Evolutionary conservation across 2,888 invertebrate species (phyloP).

Genomic region (Thymelicus sylvestris): DNA sequence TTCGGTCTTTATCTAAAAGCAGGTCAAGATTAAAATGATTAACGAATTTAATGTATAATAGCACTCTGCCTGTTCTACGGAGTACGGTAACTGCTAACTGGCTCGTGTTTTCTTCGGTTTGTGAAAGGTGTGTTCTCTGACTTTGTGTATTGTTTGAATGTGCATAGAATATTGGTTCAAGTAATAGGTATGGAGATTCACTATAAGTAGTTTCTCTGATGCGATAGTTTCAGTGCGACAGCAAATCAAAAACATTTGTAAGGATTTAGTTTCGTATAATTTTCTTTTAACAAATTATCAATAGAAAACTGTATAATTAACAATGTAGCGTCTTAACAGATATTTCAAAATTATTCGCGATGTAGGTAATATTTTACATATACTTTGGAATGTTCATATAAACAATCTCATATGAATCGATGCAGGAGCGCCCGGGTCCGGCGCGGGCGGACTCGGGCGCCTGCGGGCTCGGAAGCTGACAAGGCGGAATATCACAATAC

Average conservation of each 20-base stretch:
- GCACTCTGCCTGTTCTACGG: slow-evolving; percentile 8
- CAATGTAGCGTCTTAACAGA: slow-evolving; percentile 84
- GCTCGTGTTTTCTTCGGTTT: background rate
- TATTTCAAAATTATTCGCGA: slow-evolving; percentile 83
- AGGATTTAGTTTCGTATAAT: slow-evolving; percentile 85
- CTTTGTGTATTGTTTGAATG: background rate
- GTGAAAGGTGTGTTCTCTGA: background rate
- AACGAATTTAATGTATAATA: slow-evolving; percentile 39
- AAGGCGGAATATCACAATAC: slow-evolving; percentile 42
- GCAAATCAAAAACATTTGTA: slow-evolving; percentile 66
- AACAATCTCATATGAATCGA: slow-evolving; percentile 79
- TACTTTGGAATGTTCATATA: slow-evolving; percentile 84
- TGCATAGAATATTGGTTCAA: no score
- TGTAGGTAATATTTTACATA: slow-evolving; percentile 84
- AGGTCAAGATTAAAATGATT: slow-evolving; percentile 78
- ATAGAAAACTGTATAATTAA: slow-evolving; percentile 85
- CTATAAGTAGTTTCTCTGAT: slow-evolving; percentile 11
- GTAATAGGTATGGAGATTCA: background rate
- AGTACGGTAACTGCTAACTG: background rate
- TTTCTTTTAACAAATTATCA: slow-evolving; percentile 85
- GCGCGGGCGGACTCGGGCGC: slow-evolving; percentile 12
- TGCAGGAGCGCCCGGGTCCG: slow-evolving; percentile 50
- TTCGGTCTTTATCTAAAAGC: slow-evolving; percentile 57
- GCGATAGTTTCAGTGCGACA: slow-evolving; percentile 36
- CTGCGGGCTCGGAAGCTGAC: slow-evolving; percentile 45